Evolutionary conservation across 2,888 invertebrate species (phyloP).

Genomic region (Hypercompe scribonia): DNA sequence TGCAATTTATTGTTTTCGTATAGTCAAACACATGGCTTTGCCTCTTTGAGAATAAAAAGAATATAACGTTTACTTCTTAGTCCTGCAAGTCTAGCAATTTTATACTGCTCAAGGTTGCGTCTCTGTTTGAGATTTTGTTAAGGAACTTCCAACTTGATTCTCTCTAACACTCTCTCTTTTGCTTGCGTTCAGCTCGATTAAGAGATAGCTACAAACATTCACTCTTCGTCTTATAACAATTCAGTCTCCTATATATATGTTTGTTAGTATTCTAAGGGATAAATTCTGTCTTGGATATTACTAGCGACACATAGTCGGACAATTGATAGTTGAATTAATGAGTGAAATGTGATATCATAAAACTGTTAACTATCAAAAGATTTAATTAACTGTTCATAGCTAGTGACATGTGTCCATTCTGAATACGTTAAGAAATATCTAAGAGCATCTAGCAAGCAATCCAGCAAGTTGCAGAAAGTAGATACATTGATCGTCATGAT

Average conservation of each 20-base stretch:
- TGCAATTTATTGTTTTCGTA: conserved; percentile 58
- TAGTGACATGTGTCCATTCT: no score
- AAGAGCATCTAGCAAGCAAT: no score
- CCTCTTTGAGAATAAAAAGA: conserved; percentile 7
- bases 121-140: background rate
- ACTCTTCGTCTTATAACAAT: background rate
- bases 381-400: no score
- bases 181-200: background rate
- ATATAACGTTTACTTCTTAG: background rate
- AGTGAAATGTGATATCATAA: no score
- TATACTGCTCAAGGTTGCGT: background rate
- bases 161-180: background rate
- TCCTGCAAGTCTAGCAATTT: no score
- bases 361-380: no score
- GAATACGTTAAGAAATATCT: no score
- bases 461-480: no score
- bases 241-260: background rate
- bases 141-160: background rate
- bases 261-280: background rate
- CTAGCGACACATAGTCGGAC: background rate
- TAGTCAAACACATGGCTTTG: conserved; percentile 13
- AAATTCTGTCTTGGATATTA: background rate
- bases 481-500: no score
- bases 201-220: no score
- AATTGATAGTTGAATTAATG: conserved; percentile 14